These are phyloP conservation scores for Hybos culiciformis DNA, from an alignment of 2,888 invertebrate species.

Conservation along the genomic window DNA sequence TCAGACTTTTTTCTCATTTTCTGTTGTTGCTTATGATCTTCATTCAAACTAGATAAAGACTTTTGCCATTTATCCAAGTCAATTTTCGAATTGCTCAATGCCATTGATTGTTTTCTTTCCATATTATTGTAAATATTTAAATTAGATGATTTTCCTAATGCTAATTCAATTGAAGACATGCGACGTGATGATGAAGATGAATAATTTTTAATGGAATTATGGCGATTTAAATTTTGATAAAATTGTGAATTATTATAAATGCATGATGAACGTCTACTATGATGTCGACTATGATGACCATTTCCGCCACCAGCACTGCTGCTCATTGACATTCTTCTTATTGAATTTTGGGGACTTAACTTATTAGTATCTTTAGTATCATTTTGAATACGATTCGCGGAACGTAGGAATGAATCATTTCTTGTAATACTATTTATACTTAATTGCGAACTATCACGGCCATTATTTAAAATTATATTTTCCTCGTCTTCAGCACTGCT, in stretches of 20 bases:
- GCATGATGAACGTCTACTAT: constrained; percentile 29
- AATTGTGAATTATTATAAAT: constrained; percentile 32
- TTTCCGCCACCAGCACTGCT: constrained; percentile 20
- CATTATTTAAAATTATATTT: constrained; percentile 52
- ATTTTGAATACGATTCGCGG: constrained; percentile 55
- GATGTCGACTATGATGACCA: constrained; percentile 11
- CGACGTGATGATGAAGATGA: constrained; percentile 27
- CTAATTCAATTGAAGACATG: constrained; percentile 35
- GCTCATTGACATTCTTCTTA: constrained; percentile 27
- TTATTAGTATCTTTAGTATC: constrained; percentile 54
- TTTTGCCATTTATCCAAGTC: constrained; percentile 35
- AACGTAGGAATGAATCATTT: constrained; percentile 45
- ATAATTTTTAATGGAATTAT: constrained; percentile 29
- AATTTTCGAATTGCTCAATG: constrained; percentile 32
- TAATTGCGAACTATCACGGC: constrained; percentile 53
- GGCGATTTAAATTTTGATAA: constrained; percentile 31
- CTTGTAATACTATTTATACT: constrained; percentile 31
- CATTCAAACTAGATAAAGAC: constrained; percentile 28
- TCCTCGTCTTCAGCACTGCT: constrained; percentile 40
- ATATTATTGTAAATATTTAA: constrained; percentile 31
- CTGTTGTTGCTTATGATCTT: constrained; percentile 16
- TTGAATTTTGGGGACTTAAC: constrained; percentile 60
- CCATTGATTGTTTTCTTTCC: constrained; percentile 32
- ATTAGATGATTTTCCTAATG: constrained; percentile 33
- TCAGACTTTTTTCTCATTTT: neutral